Conservation (phyloP, 2,113 vertebrate species). For the Acanthochromis polyacanthus region DNA sequence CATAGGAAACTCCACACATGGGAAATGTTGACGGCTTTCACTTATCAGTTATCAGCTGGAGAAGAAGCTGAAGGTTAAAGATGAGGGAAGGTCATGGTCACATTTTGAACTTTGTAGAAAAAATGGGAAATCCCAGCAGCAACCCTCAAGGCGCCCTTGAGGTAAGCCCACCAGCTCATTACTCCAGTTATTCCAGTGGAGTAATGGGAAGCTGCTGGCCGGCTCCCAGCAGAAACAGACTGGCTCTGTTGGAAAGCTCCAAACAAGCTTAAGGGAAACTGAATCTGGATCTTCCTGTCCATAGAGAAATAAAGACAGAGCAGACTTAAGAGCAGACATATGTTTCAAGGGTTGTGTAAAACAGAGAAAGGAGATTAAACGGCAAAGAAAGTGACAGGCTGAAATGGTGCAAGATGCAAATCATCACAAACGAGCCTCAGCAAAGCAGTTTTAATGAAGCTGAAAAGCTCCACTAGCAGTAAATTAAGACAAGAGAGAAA, state of each 20-base stretch:
- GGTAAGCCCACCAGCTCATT: not conserved
- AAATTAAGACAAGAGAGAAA: conserved; percentile 23
- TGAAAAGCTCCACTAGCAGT: conserved; percentile 30
- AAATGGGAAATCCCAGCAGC: not conserved
- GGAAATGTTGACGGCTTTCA: conserved; percentile 25
- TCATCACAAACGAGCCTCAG: not conserved
- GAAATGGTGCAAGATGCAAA: not conserved
- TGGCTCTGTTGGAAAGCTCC: not conserved
- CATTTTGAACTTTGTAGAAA: not conserved
- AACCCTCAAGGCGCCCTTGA: not conserved
- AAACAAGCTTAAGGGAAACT: not conserved
- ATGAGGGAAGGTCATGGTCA: not conserved
- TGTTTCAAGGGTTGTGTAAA: conserved; percentile 9
- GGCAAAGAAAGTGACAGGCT: not conserved
- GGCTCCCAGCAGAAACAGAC: not conserved
- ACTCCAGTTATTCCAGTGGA: not conserved
- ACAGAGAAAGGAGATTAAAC: not conserved
- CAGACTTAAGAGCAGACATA: not conserved
- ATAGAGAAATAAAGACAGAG: conserved; percentile 2
- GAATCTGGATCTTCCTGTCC: not conserved
- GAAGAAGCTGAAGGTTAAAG: conserved; percentile 3
- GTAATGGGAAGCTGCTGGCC: not conserved
- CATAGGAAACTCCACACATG: not conserved
- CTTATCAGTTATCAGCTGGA: conserved; percentile 6
- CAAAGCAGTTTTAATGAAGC: conserved; percentile 39